phyloP scores from a whole-genome alignment of 2,888 invertebrate species.

The Nezara viridula region DNA sequence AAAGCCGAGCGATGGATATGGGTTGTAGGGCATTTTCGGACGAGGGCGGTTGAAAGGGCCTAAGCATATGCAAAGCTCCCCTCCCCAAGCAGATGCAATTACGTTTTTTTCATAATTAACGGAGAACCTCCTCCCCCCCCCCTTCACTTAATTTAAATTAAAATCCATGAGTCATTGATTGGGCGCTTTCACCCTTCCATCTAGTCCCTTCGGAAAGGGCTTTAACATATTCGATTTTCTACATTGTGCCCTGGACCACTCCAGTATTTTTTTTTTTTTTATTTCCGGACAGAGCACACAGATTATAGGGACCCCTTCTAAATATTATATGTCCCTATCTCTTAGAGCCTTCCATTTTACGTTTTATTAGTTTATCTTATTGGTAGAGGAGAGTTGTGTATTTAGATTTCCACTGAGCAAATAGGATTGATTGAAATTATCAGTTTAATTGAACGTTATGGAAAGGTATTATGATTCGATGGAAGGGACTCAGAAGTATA shows the following conservation, averaged over 20 bases:
- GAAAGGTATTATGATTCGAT: conserved; percentile 24
- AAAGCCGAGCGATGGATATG: conserved; percentile 4
- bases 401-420: conserved; percentile 49
- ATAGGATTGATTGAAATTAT: conserved; percentile 47
- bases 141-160: conserved; percentile 64
- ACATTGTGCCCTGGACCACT: conserved; percentile 59
- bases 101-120: conserved; percentile 64
- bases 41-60: background rate
- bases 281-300: conserved; percentile 45
- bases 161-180: conserved; percentile 64
- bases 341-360: conserved; percentile 7
- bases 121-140: conserved; percentile 57
- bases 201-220: conserved; percentile 48
- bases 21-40: background rate
- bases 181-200: conserved; percentile 57
- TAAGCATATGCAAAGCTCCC: conserved; percentile 60
- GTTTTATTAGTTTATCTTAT: conserved; percentile 39
- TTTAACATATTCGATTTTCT: conserved; percentile 64
- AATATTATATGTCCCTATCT: conserved; percentile 49
- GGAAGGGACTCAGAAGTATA: background rate
- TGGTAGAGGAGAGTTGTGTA: background rate
- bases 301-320: conserved; percentile 38
- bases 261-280: conserved; percentile 41
- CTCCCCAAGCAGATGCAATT: conserved; percentile 63
- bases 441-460: conserved; percentile 46